A percentile compares a stretch with the other conserved stretches of the same genome.
phyloP scores from a whole-genome alignment of 2,888 invertebrate species.

The Apotomis betuletana region DNA sequence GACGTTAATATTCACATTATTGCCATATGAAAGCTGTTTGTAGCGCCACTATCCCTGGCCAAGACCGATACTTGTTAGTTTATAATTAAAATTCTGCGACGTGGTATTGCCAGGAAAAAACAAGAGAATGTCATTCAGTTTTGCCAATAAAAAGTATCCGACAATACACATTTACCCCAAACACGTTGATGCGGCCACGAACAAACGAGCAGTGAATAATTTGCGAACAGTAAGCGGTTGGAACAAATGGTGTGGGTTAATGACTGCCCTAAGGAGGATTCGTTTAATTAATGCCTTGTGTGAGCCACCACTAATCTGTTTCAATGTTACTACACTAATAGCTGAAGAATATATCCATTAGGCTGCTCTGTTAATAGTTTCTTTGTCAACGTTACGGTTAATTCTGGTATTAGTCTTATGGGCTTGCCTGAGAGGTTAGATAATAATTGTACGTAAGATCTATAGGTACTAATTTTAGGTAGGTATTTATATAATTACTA shows the following conservation, averaged over 20 bases:
- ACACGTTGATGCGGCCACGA: slow-evolving; percentile 51
- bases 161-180: slow-evolving; percentile 12
- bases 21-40: no score
- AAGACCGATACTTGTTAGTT: no score
- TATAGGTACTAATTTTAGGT: no score
- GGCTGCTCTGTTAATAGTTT: slow-evolving; percentile 31
- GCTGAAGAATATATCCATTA: slow-evolving; percentile 51
- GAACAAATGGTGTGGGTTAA: slow-evolving; percentile 60
- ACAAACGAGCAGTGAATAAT: slow-evolving; percentile 52
- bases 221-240: slow-evolving; percentile 50
- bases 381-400: slow-evolving; percentile 34
- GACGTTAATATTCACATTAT: no score
- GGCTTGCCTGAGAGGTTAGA: no score
- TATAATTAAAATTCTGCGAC: no score
- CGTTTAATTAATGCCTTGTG: slow-evolving; percentile 56
- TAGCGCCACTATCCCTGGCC: no score
- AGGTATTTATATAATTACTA: no score
- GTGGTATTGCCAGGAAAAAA: no score
- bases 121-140: not conserved
- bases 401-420: slow-evolving; percentile 7
- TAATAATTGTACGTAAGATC: no score
- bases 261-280: slow-evolving; percentile 52
- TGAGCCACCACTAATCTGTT: slow-evolving; percentile 51
- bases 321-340: slow-evolving; percentile 48
- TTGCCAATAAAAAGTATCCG: slow-evolving; percentile 22